Conservation (phyloP, 92 coral and sea anemone species). For the Ricordea florida region DNA sequence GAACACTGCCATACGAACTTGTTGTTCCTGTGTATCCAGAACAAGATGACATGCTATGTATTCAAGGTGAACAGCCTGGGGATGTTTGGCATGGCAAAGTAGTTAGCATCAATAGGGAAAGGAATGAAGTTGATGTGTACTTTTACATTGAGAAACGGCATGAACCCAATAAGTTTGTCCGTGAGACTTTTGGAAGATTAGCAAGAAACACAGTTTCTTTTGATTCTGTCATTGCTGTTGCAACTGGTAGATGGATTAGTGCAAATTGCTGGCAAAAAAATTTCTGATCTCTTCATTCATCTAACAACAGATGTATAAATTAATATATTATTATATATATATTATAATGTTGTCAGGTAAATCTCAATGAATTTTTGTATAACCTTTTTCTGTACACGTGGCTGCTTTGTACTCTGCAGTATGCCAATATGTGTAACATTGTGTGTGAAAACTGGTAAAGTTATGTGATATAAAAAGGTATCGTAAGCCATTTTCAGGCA, state of each 20-base stretch:
- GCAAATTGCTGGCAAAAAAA: slow-evolving; percentile 36
- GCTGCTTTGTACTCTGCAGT: too few species aligned
- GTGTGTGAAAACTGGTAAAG: too few species aligned
- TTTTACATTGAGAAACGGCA: slow-evolving; percentile 43
- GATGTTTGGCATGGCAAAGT: slow-evolving; percentile 59
- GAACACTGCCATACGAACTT: slow-evolving; percentile 20
- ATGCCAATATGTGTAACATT: too few species aligned
- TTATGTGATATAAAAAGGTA: too few species aligned
- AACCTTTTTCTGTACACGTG: too few species aligned
- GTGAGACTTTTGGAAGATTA: slow-evolving; percentile 51
- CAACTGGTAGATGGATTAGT: slow-evolving; percentile 59
- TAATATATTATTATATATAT: not conserved
- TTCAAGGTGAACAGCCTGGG: slow-evolving; percentile 42
- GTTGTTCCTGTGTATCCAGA: slow-evolving; percentile 61
- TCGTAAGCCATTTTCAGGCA: too few species aligned
- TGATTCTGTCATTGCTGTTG: slow-evolving; percentile 46
- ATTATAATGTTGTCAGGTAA: not conserved
- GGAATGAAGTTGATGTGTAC: slow-evolving; percentile 48
- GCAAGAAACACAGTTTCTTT: slow-evolving; percentile 56
- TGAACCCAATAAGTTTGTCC: slow-evolving; percentile 24
- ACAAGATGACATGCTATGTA: slow-evolving; percentile 56
- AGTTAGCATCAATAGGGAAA: not conserved
- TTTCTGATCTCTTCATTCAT: slow-evolving; percentile 13
- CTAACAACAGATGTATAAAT: not conserved
- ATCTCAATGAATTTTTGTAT: not conserved